A percentile compares a stretch with the other conserved stretches of the same genome.
phyloP scores from a whole-genome alignment of 1,140 invertebrate genomes.

The Drosophila biarmipes region DNA sequence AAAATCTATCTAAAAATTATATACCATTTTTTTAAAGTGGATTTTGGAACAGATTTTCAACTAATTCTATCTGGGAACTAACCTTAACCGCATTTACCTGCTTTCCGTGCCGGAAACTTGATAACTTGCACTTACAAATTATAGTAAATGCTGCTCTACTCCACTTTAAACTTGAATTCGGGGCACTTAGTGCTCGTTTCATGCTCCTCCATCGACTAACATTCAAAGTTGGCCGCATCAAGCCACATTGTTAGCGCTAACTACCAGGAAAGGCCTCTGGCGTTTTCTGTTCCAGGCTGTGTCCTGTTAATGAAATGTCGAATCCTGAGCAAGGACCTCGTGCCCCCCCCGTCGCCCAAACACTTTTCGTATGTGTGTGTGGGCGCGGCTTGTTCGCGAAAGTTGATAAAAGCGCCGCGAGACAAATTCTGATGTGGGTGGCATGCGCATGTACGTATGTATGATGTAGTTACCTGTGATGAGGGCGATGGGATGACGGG shows the following conservation, averaged over 20 bases:
- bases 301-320: constrained; percentile 73
- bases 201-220: constrained; percentile 14
- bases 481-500: not conserved
- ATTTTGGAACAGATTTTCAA: not conserved
- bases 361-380: constrained; percentile 10
- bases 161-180: constrained; percentile 8
- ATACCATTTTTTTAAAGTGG: not conserved
- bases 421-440: constrained; percentile 30
- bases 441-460: not conserved
- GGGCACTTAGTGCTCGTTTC: constrained; percentile 15
- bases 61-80: not conserved
- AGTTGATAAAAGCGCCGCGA: constrained; percentile 61
- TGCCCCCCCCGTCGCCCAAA: not conserved
- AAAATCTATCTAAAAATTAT: too few relatives aligned
- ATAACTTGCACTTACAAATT: constrained; percentile 20
- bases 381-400: constrained; percentile 39
- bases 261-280: constrained; percentile 51
- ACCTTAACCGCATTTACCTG: constrained; percentile 3
- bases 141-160: constrained; percentile 10
- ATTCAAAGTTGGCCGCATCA: constrained; percentile 45
- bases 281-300: constrained; percentile 53
- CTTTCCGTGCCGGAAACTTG: not conserved
- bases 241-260: constrained; percentile 67
- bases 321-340: constrained; percentile 31
- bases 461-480: constrained; percentile 14